Conservation (phyloP, 2,888 invertebrate genomes). For the Eilema caniola region DNA sequence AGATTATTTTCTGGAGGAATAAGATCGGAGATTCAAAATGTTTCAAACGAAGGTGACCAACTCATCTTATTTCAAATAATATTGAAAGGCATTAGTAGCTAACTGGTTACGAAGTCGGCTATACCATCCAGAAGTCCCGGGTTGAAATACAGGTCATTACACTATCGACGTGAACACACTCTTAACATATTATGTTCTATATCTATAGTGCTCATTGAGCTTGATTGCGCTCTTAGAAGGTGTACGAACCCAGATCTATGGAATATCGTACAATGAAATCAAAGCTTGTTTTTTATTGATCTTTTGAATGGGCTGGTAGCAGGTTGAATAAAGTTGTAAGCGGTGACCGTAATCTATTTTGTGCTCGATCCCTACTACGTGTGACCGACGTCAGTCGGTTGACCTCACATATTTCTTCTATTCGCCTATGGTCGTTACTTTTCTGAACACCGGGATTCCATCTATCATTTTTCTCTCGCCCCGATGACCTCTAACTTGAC, state of each 20-base stretch:
- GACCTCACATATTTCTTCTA: conserved; percentile 76
- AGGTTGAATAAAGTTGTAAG: conserved; percentile 75
- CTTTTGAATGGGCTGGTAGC: conserved; percentile 60
- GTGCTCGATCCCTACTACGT: conserved; percentile 69
- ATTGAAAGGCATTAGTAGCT: too few relatives aligned
- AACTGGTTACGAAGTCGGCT: too few relatives aligned
- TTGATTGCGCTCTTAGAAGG: conserved; percentile 50
- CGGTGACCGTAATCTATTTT: conserved; percentile 76
- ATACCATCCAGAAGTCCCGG: too few relatives aligned
- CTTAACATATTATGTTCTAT: neutral
- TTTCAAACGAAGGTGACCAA: too few relatives aligned
- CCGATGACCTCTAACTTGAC: conserved; percentile 70
- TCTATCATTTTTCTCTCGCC: conserved; percentile 75
- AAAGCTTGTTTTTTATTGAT: conserved; percentile 71
- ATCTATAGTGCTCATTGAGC: neutral
- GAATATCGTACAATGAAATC: conserved; percentile 62
- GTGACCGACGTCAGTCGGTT: conserved; percentile 72
- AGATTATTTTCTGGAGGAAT: too few relatives aligned
- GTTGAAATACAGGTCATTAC: too few relatives aligned
- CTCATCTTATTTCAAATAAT: too few relatives aligned
- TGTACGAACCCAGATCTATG: conserved; percentile 47
- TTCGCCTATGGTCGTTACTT: conserved; percentile 72
- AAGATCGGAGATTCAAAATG: too few relatives aligned
- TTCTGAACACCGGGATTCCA: conserved; percentile 71
- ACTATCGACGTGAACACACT: too few relatives aligned